Evolutionary conservation across 2,888 invertebrate species (phyloP).

Genomic region (Clanis bilineata): DNA sequence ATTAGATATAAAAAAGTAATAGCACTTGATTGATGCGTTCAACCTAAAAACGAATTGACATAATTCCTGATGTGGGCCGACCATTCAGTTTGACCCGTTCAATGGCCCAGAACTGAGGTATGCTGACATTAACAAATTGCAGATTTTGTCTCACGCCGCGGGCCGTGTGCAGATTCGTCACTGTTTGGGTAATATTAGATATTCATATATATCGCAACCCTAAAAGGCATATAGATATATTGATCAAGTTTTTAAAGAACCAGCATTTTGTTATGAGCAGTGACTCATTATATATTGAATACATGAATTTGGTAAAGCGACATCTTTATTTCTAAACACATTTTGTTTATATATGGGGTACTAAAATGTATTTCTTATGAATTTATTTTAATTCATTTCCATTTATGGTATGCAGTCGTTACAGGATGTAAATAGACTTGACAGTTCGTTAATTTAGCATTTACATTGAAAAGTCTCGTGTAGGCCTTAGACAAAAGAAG

Average conservation of each 20-base stretch:
- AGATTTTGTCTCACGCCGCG: constrained; percentile 16
- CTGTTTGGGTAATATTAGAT: constrained; percentile 14
- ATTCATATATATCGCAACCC: background rate
- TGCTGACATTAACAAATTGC: constrained; percentile 19
- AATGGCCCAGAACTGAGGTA: constrained; percentile 20
- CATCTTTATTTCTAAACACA: background rate
- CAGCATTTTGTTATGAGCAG: background rate
- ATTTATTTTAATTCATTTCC: background rate
- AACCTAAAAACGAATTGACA: constrained; percentile 18
- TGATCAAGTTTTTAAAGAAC: background rate
- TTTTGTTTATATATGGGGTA: background rate
- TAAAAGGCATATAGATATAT: background rate
- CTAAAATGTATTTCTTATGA: background rate
- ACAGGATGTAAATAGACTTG: background rate
- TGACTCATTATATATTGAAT: constrained; percentile 5
- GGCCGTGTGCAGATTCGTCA: constrained; percentile 16
- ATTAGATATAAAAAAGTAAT: constrained; percentile 9
- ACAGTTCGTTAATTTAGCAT: background rate
- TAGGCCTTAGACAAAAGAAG: too few species aligned
- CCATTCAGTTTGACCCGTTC: constrained; percentile 16
- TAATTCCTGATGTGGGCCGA: constrained; percentile 18
- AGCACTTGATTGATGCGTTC: constrained; percentile 12
- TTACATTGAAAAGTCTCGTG: background rate
- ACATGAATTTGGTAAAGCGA: background rate
- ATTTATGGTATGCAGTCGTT: background rate